These are phyloP conservation scores for Prunella strophiata DNA, from an alignment of 2,797 vertebrate species.

Conservation along the genomic window DNA sequence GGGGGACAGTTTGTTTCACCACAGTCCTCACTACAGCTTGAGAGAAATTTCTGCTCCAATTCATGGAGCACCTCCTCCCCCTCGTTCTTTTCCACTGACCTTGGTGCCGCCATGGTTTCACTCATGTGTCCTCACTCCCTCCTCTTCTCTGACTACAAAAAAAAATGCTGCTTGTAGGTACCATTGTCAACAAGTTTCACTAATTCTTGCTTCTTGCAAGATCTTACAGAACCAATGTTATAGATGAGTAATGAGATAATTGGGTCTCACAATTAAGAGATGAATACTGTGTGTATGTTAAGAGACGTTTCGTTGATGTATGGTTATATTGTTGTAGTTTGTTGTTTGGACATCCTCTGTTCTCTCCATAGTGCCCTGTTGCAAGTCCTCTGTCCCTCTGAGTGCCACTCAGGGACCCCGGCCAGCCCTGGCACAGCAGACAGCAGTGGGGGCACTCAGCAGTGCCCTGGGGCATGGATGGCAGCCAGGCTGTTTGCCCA, in stretches of 20 bases:
- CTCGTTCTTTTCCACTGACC: background rate
- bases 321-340: background rate
- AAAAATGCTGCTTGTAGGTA: background rate
- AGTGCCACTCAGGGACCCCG: no score
- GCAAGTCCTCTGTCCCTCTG: no score
- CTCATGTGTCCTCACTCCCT: background rate
- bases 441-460: no score
- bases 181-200: background rate
- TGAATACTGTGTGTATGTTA: background rate
- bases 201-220: background rate
- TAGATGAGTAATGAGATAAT: background rate
- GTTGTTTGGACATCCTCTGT: background rate
- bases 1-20: background rate
- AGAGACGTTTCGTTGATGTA: background rate
- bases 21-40: no score
- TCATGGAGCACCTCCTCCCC: background rate
- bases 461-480: no score
- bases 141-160: background rate
- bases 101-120: background rate
- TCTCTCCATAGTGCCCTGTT: background rate
- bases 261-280: background rate
- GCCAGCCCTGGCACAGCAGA: no score
- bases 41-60: background rate
- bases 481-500: no score
- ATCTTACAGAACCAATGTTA: background rate